Conservation (phyloP, 2,797 vertebrate genomes). For the Acrossocheilus fasciatus region DNA sequence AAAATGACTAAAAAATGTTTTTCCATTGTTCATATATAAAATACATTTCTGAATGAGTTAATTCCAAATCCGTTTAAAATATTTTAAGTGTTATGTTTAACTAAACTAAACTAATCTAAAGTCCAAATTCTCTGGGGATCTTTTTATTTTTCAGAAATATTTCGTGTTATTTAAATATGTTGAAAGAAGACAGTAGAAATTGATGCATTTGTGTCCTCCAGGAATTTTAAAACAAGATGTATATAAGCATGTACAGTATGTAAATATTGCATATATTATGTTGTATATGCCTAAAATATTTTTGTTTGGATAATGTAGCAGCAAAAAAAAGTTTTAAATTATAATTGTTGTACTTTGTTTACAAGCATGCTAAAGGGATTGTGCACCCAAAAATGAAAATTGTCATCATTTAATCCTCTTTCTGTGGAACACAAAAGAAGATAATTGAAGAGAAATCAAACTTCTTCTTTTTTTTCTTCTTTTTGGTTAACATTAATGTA, state of each 20-base stretch:
- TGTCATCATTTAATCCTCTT: not conserved
- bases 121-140: not conserved
- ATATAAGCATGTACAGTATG: not conserved
- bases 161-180: not conserved
- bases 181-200: not conserved
- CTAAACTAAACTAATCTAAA: not conserved
- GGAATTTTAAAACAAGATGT: not conserved
- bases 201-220: not conserved
- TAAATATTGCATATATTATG: not conserved
- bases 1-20: not conserved
- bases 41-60: not conserved
- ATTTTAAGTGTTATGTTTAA: not conserved
- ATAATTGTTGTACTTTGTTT: not conserved
- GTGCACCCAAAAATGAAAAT: not conserved
- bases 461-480: not conserved
- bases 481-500: not conserved
- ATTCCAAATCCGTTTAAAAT: not conserved
- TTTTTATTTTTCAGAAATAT: not conserved
- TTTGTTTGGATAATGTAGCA: not conserved
- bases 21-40: not conserved
- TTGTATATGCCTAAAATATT: not conserved
- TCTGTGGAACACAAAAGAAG: not conserved
- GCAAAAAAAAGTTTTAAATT: not conserved
- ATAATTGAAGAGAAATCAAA: not conserved
- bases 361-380: not conserved